A percentile compares a stretch with the other conserved stretches of the same genome.
phyloP scores from a whole-genome alignment of 2,888 invertebrate genomes.

The Lasioglossum pauxillum region DNA sequence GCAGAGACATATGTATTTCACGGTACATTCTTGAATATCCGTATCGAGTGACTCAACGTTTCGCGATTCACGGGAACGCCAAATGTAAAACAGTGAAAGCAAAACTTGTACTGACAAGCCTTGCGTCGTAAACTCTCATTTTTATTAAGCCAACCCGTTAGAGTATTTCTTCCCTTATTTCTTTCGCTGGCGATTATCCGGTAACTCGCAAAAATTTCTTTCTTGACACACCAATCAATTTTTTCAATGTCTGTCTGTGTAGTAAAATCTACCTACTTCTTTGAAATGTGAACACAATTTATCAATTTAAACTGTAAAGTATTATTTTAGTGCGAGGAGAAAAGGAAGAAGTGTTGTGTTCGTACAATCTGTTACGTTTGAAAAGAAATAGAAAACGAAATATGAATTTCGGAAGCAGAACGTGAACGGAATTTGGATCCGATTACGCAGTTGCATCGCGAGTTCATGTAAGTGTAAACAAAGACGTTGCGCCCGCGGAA shows the following conservation, averaged over 20 bases:
- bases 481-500: neutral
- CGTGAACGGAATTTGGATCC: neutral
- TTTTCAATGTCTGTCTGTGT: too few relatives aligned
- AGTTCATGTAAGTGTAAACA: constrained; percentile 6
- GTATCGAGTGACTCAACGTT: constrained; percentile 15
- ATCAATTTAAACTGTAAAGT: neutral
- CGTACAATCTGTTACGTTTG: neutral
- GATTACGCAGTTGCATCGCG: neutral
- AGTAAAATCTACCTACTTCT: too few relatives aligned
- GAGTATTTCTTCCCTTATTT: neutral
- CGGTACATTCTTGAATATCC: neutral
- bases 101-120: neutral
- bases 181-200: neutral
- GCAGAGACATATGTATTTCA: neutral
- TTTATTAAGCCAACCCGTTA: neutral
- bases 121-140: neutral
- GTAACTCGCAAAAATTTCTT: neutral
- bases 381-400: neutral
- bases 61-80: constrained; percentile 27
- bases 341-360: neutral
- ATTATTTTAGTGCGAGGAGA: neutral
- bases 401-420: neutral
- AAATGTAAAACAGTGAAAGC: constrained; percentile 10
- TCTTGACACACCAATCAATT: neutral
- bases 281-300: too few relatives aligned